A percentile compares a stretch with the other conserved stretches of the same genome.
phyloP scores from a whole-genome alignment of 2,113 vertebrate genomes.

The Felis chaus region DNA sequence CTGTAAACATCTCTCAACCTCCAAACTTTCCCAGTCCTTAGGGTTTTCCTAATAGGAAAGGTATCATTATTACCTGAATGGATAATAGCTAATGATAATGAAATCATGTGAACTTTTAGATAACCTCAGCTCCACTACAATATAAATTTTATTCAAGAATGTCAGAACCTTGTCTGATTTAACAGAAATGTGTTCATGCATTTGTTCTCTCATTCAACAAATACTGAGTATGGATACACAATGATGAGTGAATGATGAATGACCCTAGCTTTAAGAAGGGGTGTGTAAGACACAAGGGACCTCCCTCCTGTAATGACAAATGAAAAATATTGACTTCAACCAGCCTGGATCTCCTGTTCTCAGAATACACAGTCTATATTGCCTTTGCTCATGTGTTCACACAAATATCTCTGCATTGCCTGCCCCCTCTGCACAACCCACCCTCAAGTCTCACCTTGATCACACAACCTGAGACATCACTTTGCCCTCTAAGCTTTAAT shows the following conservation, averaged over 20 bases:
- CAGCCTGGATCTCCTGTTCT: background rate
- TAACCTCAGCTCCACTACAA: background rate
- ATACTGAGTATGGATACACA: background rate
- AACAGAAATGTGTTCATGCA: background rate
- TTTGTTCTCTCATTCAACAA: slow-evolving; percentile 40
- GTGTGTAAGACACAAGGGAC: background rate
- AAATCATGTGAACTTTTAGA: background rate
- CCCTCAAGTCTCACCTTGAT: background rate
- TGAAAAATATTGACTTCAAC: background rate
- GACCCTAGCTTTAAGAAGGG: background rate
- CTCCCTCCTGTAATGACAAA: background rate
- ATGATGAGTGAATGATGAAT: background rate
- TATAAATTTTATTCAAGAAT: slow-evolving; percentile 19
- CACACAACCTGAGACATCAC: background rate
- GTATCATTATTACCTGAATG: background rate
- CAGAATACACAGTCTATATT: background rate
- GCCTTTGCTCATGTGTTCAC: background rate
- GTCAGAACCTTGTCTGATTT: slow-evolving; percentile 43
- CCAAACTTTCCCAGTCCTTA: background rate
- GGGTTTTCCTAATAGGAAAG: background rate
- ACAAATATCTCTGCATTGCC: background rate
- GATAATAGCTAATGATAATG: background rate
- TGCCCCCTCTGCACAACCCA: background rate
- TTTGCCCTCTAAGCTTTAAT: background rate
- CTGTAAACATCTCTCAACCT: background rate